A percentile compares a stretch with the other conserved stretches of the same genome.
Evolutionary conservation across 2,888 invertebrate species (phyloP).

Genomic region (Cheilosia variabilis): DNA sequence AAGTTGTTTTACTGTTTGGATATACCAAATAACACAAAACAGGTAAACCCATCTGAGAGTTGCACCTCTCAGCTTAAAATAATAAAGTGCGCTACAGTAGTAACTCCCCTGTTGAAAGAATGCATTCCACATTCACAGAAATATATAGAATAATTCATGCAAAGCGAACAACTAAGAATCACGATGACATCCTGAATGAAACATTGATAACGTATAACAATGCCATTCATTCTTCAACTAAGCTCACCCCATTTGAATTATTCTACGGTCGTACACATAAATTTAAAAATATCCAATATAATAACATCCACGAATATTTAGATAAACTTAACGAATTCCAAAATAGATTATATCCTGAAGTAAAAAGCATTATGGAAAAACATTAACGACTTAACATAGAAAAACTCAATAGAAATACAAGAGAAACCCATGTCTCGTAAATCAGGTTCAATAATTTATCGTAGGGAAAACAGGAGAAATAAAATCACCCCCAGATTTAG

Average conservation of each 20-base stretch:
- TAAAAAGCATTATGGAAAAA: slow-evolving; percentile 4
- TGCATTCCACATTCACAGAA: slow-evolving; percentile 6
- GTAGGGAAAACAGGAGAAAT: slow-evolving; percentile 34
- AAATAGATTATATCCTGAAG: neutral
- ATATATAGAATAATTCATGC: slow-evolving; percentile 6
- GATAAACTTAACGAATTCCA: slow-evolving; percentile 18
- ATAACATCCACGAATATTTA: neutral
- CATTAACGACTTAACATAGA: slow-evolving; percentile 4
- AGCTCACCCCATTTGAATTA: neutral
- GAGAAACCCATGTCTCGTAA: neutral
- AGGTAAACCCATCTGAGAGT: too few species aligned
- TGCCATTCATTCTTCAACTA: neutral
- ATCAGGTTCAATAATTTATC: slow-evolving; percentile 9
- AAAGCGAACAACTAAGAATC: slow-evolving; percentile 15
- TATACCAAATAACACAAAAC: too few species aligned
- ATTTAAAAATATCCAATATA: neutral
- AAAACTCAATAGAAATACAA: neutral
- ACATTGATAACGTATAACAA: neutral
- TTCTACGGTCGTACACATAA: neutral
- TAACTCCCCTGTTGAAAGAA: slow-evolving; percentile 16
- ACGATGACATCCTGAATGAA: neutral
- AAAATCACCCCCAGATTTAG: slow-evolving; percentile 28
- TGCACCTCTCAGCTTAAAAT: too few species aligned
- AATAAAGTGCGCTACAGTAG: too few species aligned
- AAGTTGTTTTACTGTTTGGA: too few species aligned